Evolutionary conservation across 2,113 vertebrate species (phyloP).

Genomic region (Varanus komodoensis): DNA sequence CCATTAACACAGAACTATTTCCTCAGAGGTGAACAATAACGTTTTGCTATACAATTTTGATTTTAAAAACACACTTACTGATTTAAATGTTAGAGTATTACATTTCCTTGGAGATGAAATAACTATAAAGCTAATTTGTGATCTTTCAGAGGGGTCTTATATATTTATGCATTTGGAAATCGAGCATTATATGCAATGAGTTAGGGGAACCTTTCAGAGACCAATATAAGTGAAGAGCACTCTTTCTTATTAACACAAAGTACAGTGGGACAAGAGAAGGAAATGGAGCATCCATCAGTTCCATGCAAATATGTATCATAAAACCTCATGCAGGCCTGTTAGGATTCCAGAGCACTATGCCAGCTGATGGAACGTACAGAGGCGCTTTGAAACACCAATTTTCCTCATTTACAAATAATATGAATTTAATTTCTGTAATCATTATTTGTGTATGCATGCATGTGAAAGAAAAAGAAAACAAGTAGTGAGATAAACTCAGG

Average conservation of each 20-base stretch:
- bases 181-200: neutral
- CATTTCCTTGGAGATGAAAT: conserved; percentile 24
- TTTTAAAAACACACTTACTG: conserved; percentile 42
- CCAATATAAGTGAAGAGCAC: neutral
- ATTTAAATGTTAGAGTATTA: conserved; percentile 29
- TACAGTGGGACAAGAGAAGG: neutral
- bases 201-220: neutral
- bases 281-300: neutral
- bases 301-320: neutral
- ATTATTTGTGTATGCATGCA: neutral
- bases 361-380: neutral
- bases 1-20: neutral
- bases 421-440: neutral
- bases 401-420: neutral
- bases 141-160: neutral
- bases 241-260: neutral
- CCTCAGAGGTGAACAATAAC: conserved; percentile 9
- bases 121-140: neutral
- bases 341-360: neutral
- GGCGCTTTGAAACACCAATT: neutral
- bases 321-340: neutral
- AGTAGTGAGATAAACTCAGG: neutral
- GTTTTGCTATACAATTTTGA: conserved; percentile 37
- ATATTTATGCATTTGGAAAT: neutral
- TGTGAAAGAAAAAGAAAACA: neutral